Conservation (phyloP, 2,113 vertebrate species). For the Manacus vitellinus region DNA sequence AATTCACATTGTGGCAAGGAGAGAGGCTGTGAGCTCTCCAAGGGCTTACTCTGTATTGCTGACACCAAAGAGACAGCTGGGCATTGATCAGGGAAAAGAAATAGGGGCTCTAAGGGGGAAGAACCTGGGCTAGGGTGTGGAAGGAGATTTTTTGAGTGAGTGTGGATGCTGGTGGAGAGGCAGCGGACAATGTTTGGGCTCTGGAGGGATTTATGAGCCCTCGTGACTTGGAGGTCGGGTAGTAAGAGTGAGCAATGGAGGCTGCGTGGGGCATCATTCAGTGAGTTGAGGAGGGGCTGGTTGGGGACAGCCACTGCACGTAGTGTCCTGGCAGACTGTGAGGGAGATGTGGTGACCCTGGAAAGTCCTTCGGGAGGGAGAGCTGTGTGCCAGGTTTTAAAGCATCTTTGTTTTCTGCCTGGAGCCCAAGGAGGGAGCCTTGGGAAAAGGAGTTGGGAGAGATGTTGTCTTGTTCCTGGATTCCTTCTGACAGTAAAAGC, state of each 20-base stretch:
- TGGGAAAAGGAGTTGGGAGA: neutral
- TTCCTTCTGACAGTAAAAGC: constrained; percentile 61
- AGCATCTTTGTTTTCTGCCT: constrained; percentile 9
- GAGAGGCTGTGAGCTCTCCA: neutral
- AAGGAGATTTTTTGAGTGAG: neutral
- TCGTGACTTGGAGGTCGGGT: neutral
- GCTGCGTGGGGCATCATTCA: neutral
- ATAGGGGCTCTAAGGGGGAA: neutral
- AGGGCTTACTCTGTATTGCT: neutral
- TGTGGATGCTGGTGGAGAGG: neutral
- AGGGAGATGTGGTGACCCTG: neutral
- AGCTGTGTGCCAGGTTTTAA: constrained; percentile 5
- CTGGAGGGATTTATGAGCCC: neutral
- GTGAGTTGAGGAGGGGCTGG: neutral
- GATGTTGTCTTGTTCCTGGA: constrained; percentile 38
- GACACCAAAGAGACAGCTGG: neutral
- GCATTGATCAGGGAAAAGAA: neutral
- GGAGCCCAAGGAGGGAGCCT: neutral
- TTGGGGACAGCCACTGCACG: neutral
- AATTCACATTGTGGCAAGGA: neutral
- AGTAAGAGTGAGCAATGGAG: neutral
- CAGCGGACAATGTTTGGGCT: neutral
- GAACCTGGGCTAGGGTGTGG: neutral
- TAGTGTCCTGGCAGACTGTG: neutral
- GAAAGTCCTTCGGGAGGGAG: neutral